Conservation (phyloP, 2,113 vertebrate genomes). For the Pomatostomus ruficeps region DNA sequence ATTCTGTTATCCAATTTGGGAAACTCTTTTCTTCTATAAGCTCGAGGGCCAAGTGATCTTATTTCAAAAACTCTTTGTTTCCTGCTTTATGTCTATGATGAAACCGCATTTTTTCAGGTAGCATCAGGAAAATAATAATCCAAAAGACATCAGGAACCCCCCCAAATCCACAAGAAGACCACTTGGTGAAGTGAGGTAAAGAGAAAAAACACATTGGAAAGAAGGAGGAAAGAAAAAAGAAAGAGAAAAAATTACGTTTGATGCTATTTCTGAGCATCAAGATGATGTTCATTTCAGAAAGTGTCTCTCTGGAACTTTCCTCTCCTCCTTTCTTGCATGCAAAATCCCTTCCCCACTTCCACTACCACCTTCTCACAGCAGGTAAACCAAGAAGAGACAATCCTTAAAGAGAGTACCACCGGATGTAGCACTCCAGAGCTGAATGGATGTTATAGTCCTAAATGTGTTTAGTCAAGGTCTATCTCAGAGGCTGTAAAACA, state of each 20-base stretch:
- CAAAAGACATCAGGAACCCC: background rate
- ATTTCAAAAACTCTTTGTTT: background rate
- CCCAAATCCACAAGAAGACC: background rate
- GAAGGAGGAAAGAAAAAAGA: background rate
- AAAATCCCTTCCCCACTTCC: background rate
- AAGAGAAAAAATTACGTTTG: background rate
- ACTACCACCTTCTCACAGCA: background rate
- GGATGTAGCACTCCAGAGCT: background rate
- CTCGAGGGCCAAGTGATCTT: background rate
- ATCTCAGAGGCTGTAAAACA: background rate
- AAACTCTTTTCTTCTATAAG: background rate
- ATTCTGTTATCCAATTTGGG: background rate
- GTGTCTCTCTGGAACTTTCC: background rate
- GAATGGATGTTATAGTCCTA: background rate
- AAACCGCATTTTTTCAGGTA: background rate
- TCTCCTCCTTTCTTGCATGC: background rate
- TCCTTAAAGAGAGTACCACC: background rate
- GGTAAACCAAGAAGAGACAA: accelerated
- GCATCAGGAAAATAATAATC: background rate
- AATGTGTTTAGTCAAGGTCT: background rate
- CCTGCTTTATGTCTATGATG: background rate
- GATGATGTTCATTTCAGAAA: background rate
- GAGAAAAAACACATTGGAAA: background rate
- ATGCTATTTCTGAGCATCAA: background rate
- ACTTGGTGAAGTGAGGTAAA: background rate